Base-by-base conservation (phyloP, 2,888 invertebrate genomes). In the Lepidochitona cinerea region DNA sequence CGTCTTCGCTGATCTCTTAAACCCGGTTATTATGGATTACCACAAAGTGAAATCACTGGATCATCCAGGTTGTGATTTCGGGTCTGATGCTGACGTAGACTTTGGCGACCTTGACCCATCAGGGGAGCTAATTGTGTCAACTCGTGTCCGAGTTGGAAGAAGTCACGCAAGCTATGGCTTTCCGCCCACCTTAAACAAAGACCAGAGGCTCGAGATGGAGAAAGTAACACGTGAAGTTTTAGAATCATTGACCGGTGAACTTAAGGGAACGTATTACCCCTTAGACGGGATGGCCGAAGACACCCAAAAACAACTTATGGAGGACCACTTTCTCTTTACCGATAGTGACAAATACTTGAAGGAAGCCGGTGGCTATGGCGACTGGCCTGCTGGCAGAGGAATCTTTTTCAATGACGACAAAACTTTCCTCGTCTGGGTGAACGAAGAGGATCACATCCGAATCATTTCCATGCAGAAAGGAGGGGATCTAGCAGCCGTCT, bases 1-100 rank as follows among this genome's bases (percentile, higher is more conserved):
- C 85, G 93, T 95, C 74, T 98, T 99, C 92, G 93, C 96, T 79
- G 96, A 95, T 73, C 93, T 98, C 84, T 98, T 98, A 92, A 96
- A 98, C 92, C 97, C 97, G 91, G 96, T 98, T 93, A 98, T 98
- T 92, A 97, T 85, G 72, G 83, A 85, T 71, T 83, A 81, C 75
- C 84, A 85, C 75, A 76, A 79, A 72, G 80, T 64, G 14, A 2
- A 3, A 64, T 26, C n/a, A 0, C 9, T 74, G 93, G 95, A 95
- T 92, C 98, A 98, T 92, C 98, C 98, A 29, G 92, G 95, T 79
- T 95, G 95, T 92, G 32, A 70, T 32, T 97, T 97, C 93, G 98
- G 98, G 87, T 86, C 98, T 92, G 95, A 96, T 37, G 94, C 93
- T 92, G 93, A 94, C 84, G 95, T 98, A 86, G 94, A 95, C 32